Percentiles rank a stretch among this genome's conserved stretches.
Conservation (phyloP, 2,888 invertebrate species). For the Agrotis clavis region DNA sequence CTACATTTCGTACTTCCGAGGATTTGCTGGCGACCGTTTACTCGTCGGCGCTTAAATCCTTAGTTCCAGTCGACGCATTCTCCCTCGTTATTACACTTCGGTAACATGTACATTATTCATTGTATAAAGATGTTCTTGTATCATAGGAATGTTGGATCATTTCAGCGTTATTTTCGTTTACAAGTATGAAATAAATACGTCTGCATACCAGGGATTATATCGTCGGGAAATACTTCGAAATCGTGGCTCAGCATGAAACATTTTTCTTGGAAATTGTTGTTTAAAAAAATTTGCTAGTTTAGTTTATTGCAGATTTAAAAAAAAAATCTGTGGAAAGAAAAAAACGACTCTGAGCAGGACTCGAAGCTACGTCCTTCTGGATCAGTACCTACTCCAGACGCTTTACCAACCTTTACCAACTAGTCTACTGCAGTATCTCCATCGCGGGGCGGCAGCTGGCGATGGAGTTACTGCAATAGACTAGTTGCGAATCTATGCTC, state of each 20-base stretch:
- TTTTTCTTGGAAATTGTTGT: not conserved
- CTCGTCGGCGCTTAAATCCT: slow-evolving; percentile 55
- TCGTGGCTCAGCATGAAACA: not conserved
- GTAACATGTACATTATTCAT: slow-evolving; percentile 40
- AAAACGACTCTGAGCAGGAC: no score
- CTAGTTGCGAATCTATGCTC: no score
- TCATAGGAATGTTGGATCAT: slow-evolving; percentile 32
- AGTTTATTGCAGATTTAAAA: not conserved
- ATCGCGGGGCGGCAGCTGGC: no score
- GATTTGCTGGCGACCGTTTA: slow-evolving; percentile 34
- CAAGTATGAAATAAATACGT: slow-evolving; percentile 20
- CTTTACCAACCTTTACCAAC: no score
- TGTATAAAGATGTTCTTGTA: slow-evolving; percentile 24
- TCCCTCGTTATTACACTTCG: slow-evolving; percentile 31
- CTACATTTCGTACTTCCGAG: slow-evolving; percentile 52
- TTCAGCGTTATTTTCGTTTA: slow-evolving; percentile 18
- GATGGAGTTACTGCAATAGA: no score
- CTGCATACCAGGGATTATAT: slow-evolving; percentile 1
- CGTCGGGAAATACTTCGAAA: not conserved
- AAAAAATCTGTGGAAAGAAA: no score
- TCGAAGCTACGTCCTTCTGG: no score
- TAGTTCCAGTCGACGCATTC: slow-evolving; percentile 43
- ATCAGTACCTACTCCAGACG: no score
- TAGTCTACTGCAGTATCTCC: no score
- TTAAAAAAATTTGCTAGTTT: no score